Percentiles rank a stretch among this genome's conserved stretches.
Evolutionary conservation across 2,797 vertebrate genomes (phyloP).

Genomic region (Propithecus deckenii): DNA sequence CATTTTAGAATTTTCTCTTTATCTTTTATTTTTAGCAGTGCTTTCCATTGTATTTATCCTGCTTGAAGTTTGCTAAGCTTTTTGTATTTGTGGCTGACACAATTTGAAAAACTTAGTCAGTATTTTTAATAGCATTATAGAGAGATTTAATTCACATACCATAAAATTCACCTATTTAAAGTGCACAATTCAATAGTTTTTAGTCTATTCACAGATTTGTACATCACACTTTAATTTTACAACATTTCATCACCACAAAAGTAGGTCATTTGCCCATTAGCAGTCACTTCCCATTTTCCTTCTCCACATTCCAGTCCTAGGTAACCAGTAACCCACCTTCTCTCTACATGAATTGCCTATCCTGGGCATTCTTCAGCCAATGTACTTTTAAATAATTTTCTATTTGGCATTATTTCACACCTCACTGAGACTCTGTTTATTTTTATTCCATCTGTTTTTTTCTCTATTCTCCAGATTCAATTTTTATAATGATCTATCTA

Average conservation of each 20-base stretch:
- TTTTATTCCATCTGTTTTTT: not conserved
- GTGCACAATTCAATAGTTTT: not conserved
- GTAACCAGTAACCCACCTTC: not conserved
- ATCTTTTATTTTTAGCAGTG: not conserved
- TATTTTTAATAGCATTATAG: not conserved
- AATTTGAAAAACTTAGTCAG: not conserved
- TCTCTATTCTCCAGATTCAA: not conserved
- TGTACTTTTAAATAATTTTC: not conserved
- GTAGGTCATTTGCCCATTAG: not conserved
- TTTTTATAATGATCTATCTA: not conserved
- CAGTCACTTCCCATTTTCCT: not conserved
- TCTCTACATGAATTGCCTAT: not conserved
- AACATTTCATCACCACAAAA: not conserved
- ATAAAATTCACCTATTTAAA: not conserved
- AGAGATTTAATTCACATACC: not conserved
- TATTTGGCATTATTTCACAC: not conserved
- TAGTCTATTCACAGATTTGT: not conserved
- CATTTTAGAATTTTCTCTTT: not conserved
- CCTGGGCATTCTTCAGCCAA: not conserved
- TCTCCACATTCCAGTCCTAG: not conserved
- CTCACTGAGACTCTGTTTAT: not conserved
- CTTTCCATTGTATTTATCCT: not conserved
- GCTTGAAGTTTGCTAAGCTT: not conserved
- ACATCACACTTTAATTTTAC: not conserved
- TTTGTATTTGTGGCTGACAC: not conserved